These are phyloP conservation scores for Mohoua ochrocephala DNA, from an alignment of 2,113 vertebrate species.

Conservation along the genomic window DNA sequence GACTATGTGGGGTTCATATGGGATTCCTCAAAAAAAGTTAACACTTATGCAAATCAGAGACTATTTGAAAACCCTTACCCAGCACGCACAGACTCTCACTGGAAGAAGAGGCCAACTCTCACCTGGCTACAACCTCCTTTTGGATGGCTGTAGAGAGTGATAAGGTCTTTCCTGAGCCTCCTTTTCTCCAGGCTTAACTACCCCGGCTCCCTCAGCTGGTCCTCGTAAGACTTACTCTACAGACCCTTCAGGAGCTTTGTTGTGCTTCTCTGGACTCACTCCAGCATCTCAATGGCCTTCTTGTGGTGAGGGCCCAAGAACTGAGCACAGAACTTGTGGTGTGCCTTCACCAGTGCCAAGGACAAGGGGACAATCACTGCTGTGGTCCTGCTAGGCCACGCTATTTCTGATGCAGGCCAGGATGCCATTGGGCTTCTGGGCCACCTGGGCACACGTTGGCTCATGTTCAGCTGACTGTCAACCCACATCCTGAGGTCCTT, in stretches of 20 bases:
- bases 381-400: neutral
- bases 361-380: fast-evolving
- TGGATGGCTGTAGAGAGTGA: neutral
- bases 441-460: fast-evolving
- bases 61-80: neutral
- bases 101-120: neutral
- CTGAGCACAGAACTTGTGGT: neutral
- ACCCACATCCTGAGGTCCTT: neutral
- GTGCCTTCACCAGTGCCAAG: neutral
- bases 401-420: neutral
- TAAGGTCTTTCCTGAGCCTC: neutral
- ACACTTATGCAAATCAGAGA: neutral
- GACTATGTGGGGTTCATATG: neutral
- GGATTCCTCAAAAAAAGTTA: neutral
- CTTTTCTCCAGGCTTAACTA: neutral
- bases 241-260: no score
- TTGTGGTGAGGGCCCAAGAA: neutral
- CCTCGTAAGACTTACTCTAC: neutral
- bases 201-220: neutral
- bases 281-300: neutral
- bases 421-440: neutral
- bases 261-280: neutral
- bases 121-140: neutral
- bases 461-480: neutral
- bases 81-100: neutral